Base-by-base conservation (phyloP, 2,113 vertebrate genomes). In the Oenanthe oenanthe region DNA sequence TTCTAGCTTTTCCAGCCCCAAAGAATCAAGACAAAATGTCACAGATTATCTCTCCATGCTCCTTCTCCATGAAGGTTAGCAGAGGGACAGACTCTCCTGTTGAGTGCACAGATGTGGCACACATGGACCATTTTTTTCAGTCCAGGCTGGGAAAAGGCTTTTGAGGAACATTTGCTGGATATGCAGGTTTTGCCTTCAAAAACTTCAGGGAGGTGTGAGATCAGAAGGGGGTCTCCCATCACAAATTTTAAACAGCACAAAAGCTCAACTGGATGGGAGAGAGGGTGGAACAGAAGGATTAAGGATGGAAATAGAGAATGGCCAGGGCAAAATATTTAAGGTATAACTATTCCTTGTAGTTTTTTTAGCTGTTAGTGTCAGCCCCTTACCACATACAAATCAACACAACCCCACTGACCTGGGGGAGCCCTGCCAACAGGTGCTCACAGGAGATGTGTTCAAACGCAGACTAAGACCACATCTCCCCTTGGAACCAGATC, bases 401-500 rank as follows among this genome's bases (percentile, higher is more conserved):
- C 60, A 57, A 43, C 7, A 6, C 14, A 60, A 6, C 32, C 26
- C 22, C 26, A 32, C 19, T 12, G 17, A 32, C 26, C 1, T 3
- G 0, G 2, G 32, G 47, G 29, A 53, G 21, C 15, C 3, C 2
- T 29, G 57, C 8, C 48, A 65, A 42, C 4, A 68, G 47, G 32
- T 4, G 0, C 20, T 3, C 2, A 8, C 17, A 32, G 22, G 36
- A 78, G 10, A 40, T 1, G 10, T 17, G 12, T 24, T 24, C n/a
- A 47, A 68, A 26, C 29, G 9, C 72, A 48, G 25, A 40, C 6
- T 12, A 50, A 32, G 4, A 29, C 16, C 26, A 25, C 2, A 0
- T 32, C 16, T 57, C 13, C 36, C 26, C 54, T 32, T 3, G 1
- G 34, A 56, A 40, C 13, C 1, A 1, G 28, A 79, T 17, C 16